Percentiles rank a stretch among this genome's conserved stretches.
Conservation (phyloP, 2,113 vertebrate genomes). For the Tragelaphus imberbis region DNA sequence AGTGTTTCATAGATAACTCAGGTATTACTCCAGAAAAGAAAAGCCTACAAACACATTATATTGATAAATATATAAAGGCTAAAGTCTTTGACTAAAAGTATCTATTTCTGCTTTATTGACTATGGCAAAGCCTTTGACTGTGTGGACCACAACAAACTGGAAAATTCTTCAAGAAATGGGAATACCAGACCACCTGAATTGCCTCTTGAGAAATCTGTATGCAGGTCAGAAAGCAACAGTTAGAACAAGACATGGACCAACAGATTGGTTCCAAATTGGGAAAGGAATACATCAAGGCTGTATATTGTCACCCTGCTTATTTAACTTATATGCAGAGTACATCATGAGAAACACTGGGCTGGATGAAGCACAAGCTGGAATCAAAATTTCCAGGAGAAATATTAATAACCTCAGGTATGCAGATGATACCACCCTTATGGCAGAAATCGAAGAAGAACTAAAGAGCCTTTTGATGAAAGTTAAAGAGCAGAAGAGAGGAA, state of each 20-base stretch:
- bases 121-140: neutral
- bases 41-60: neutral
- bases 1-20: neutral
- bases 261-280: neutral
- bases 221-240: neutral
- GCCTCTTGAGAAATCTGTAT: neutral
- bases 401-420: neutral
- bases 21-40: neutral
- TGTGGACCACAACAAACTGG: neutral
- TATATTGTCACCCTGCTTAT: neutral
- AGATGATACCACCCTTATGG: neutral
- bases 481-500: neutral
- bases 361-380: neutral
- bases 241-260: neutral
- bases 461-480: neutral
- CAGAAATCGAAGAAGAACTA: neutral
- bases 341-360: neutral
- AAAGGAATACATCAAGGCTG: neutral
- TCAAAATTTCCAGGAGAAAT: neutral
- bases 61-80: neutral
- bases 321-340: neutral
- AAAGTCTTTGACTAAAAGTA: neutral
- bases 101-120: neutral
- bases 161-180: neutral
- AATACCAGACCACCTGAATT: neutral